Base-by-base conservation (phyloP, 2,888 invertebrate species). In the Euzophera pinguis region DNA sequence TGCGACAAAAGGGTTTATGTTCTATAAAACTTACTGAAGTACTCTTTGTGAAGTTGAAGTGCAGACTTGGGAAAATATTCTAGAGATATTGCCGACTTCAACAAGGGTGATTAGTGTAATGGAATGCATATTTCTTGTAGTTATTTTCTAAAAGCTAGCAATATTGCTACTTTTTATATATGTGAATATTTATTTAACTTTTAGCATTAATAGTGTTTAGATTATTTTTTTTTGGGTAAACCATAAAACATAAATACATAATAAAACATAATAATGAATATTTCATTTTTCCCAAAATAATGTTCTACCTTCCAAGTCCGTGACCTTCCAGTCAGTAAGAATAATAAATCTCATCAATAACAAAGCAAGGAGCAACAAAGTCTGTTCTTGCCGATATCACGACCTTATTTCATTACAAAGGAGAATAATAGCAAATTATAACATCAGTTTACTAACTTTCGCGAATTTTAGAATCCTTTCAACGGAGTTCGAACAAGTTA, bases 391-490 rank as follows among this genome's bases (percentile, higher is more conserved):
- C 58, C 55, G 56, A 58, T 60, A 59, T 59, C 54, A 38, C 42
- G 55, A 56, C 56, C 58, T 60, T 50, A 52, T 56, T 57, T 53
- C 62, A 60, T 62, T 58, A 61, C 60, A 61, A 62, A 63, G 58
- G 60, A 47, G 52, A 48, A 57, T 53, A 61, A 56, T 57, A 61
- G 61, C 55, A 58, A 62, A 62, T 62, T 60, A 64, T 56, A 59
- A 60, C 62, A 63, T 61, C 61, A 58, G 56, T 58, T 60, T 45
- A 42, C 50, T 14, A 61, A 62, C 57, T 67, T 66, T 52, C 37
- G 55, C 53, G 48, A 63, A 67, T 62, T 63, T 62, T 59, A 45
- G 52, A 70, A 65, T 64, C 69, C 66, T 68, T 67, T 64, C 61
- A 64, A 56, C 54, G 51, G 62, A 66, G 60, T 69, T 67, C 53